Percentiles rank a stretch among this genome's conserved stretches.
These are phyloP conservation scores for Orthosia incerta DNA, from an alignment of 2,888 invertebrate species.

Conservation along the genomic window DNA sequence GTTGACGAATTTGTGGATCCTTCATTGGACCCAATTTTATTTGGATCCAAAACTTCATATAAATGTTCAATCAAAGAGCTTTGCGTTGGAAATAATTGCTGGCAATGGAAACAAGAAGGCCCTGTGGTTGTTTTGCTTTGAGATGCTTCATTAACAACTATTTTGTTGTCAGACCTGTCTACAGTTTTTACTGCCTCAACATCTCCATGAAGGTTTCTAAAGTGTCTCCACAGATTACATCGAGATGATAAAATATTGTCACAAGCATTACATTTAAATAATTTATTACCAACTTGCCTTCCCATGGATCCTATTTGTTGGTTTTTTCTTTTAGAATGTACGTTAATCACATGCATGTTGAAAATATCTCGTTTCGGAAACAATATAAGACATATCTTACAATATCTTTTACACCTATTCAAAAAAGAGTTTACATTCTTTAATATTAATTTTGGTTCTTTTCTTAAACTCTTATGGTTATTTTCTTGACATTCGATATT, in stretches of 20 bases:
- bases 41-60: conserved; percentile 76
- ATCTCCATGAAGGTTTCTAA: conserved; percentile 62
- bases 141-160: conserved; percentile 20
- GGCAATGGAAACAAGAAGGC: conserved; percentile 79
- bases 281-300: conserved; percentile 31
- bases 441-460: conserved; percentile 69
- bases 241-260: conserved; percentile 50
- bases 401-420: conserved; percentile 75
- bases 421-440: conserved; percentile 74
- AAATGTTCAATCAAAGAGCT: conserved; percentile 81
- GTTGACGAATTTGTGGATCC: neutral
- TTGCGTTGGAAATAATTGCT: conserved; percentile 72
- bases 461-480: conserved; percentile 9
- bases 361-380: conserved; percentile 70
- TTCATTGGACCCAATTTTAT: conserved; percentile 44
- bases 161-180: conserved; percentile 13
- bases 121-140: conserved; percentile 33
- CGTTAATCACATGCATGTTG: conserved; percentile 24
- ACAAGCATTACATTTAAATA: conserved; percentile 69
- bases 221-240: conserved; percentile 68
- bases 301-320: neutral
- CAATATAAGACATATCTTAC: conserved; percentile 77
- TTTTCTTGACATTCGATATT: conserved; percentile 45
- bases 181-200: conserved; percentile 6
- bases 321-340: conserved; percentile 21